phyloP scores from a whole-genome alignment of 37 sponge, comb jelly and placozoan genomes.

The Dysidea cf. avara region DNA sequence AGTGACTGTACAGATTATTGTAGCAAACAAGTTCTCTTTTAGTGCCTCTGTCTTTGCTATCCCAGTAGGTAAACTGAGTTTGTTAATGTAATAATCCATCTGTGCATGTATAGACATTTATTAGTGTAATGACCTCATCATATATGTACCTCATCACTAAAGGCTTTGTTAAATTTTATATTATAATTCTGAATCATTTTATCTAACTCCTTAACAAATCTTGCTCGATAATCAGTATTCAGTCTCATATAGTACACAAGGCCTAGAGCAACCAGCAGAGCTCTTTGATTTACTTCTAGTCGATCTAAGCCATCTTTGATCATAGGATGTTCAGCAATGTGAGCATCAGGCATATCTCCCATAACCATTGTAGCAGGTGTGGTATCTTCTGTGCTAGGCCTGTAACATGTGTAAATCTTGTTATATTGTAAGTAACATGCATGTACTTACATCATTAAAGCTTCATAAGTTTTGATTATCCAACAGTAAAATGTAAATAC shows the following conservation, averaged over 20 bases:
- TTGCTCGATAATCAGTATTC: conserved; percentile 46
- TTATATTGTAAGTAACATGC: conserved; percentile 54
- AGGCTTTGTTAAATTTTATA: conserved; percentile 9
- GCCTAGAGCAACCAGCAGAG: conserved; percentile 68
- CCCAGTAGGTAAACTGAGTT: conserved; percentile 66
- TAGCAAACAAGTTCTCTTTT: too few relatives aligned
- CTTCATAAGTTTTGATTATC: too few relatives aligned
- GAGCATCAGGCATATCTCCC: not conserved
- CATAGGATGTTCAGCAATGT: too few relatives aligned
- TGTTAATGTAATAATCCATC: conserved; percentile 59
- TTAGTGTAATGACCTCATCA: too few relatives aligned
- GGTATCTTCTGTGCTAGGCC: too few relatives aligned
- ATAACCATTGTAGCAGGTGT: conserved; percentile 31
- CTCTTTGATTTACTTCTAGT: conserved; percentile 20
- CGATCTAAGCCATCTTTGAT: conserved; percentile 3
- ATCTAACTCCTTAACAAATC: conserved; percentile 29
- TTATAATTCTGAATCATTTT: not conserved
- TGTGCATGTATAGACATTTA: conserved; percentile 37
- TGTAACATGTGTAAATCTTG: conserved; percentile 22
- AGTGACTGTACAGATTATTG: too few relatives aligned
- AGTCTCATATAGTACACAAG: conserved; percentile 85
- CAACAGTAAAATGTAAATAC: too few relatives aligned
- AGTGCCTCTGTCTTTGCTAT: conserved; percentile 92
- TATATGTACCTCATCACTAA: conserved; percentile 62
- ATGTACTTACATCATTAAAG: conserved; percentile 56